Evolutionary conservation across 2,113 vertebrate genomes (phyloP).

Genomic region (Amazona guildingii): DNA sequence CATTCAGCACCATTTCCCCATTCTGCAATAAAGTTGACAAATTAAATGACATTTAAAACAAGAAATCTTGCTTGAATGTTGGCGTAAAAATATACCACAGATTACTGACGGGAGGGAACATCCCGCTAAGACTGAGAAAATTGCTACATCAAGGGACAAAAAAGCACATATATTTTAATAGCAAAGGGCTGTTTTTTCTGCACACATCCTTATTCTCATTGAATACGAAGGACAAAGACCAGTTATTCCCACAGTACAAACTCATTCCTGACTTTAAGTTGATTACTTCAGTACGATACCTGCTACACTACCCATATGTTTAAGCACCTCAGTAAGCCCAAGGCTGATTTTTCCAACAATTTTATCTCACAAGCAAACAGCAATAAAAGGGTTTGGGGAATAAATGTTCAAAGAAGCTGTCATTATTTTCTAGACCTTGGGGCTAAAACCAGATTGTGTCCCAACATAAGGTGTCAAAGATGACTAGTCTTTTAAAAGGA

Average conservation of each 20-base stretch:
- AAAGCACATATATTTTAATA: conserved; percentile 35
- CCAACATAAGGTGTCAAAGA: not conserved
- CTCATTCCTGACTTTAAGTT: not conserved
- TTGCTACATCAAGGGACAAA: conserved; percentile 26
- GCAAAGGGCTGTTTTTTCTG: not conserved
- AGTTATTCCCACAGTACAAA: not conserved
- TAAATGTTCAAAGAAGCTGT: not conserved
- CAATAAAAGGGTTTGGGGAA: not conserved
- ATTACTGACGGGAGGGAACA: conserved; percentile 43
- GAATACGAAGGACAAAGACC: conserved; percentile 23
- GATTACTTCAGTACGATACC: not conserved
- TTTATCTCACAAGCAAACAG: not conserved
- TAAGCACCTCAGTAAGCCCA: not conserved
- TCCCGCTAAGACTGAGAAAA: conserved; percentile 1
- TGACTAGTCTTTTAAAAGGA: not conserved
- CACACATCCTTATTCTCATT: not conserved
- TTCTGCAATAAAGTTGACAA: conserved; percentile 72
- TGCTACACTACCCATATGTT: not conserved
- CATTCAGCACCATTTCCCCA: conserved; percentile 64
- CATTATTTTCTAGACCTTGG: not conserved
- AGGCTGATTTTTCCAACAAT: not conserved
- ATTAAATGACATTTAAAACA: conserved; percentile 68
- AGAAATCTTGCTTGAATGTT: conserved; percentile 39
- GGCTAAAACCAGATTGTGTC: not conserved
- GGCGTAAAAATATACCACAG: conserved; percentile 18